Base-by-base conservation (phyloP, 2,113 vertebrate genomes). In the Crotalus helleri region DNA sequence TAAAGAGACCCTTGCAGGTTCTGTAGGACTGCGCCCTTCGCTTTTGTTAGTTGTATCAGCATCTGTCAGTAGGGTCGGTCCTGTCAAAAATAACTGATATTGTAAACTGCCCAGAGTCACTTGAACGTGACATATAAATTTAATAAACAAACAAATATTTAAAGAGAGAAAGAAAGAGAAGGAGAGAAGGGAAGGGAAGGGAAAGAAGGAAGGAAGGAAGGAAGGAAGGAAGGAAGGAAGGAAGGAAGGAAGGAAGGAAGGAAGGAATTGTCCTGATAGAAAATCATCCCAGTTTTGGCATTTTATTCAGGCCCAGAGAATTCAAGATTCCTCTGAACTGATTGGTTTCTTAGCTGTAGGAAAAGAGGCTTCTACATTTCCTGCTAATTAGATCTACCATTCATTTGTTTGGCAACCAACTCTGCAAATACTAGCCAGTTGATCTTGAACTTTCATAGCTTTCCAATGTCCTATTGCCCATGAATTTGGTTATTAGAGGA, bases 21-120 rank as follows among this genome's bases (percentile, higher is more conserved):
- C n/a, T 33, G 5, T 6, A 33, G 5, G 15, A 3, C 33, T 81
- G 69, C 6, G 3, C n/a, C 2, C 17, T 81, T 39, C 0, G 0
- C 69, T 74, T 74, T 19, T 6, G 2, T 74, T 69, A 69, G 64
- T 29, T 69, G 29, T 69, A 61, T 74, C 69, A 39, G 2, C 13
- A 39, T 74, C 61, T 6, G n/a, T n/a, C n/a, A 0, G 15, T 13
- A 61, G 61, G 9, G 26, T 81, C 2, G n/a, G 19, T 19, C 69
- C 7, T 33, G 69, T 13, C 64, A 74, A 33, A 33, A 4, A 51
- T 51, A 64, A 64, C 24, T 29, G 26, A 29, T 29, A 29, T 64
- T 4, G 10, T 29, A 29, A 29, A 3, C 26, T 29, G 26, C 61
- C 61, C 61, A 64, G 61, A 64, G 24, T 64, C 0, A 11, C 11